Conservation (phyloP, 1,140 invertebrate genomes). For the Drosophila repletoides region DNA sequence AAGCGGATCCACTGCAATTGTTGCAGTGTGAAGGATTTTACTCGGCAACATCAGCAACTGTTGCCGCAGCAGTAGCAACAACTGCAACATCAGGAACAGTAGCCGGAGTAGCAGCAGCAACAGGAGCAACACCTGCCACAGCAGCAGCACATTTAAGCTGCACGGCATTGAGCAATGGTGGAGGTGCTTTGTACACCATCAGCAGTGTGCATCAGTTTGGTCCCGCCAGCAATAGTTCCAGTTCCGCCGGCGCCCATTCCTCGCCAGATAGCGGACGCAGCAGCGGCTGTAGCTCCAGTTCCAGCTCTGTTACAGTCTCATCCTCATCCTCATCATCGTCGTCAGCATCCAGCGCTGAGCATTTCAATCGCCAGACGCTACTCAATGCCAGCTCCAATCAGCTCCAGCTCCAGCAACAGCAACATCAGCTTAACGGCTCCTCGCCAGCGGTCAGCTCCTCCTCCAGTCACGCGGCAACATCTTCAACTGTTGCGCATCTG, state of each 20-base stretch:
- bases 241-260: constrained; percentile 45
- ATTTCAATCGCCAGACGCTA: constrained; percentile 52
- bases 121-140: constrained; percentile 16
- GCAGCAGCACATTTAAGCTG: constrained; percentile 60
- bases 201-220: constrained; percentile 81
- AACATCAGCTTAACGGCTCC: constrained; percentile 18
- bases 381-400: constrained; percentile 49
- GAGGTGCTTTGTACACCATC: constrained; percentile 81
- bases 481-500: constrained; percentile 69
- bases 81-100: constrained; percentile 18
- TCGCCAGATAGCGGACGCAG: constrained; percentile 59
- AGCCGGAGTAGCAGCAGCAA: constrained; percentile 13
- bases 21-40: constrained; percentile 63
- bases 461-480: constrained; percentile 53
- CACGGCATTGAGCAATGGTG: constrained; percentile 74
- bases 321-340: constrained; percentile 65
- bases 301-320: constrained; percentile 55
- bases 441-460: constrained; percentile 45
- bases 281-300: constrained; percentile 59
- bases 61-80: constrained; percentile 4
- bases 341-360: constrained; percentile 65
- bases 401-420: constrained; percentile 44
- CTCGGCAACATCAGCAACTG: constrained; percentile 21
- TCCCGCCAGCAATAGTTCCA: constrained; percentile 66
- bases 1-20: constrained; percentile 69